These are phyloP conservation scores for Tyto alba DNA, from an alignment of 2,113 vertebrate genomes.

Conservation along the genomic window DNA sequence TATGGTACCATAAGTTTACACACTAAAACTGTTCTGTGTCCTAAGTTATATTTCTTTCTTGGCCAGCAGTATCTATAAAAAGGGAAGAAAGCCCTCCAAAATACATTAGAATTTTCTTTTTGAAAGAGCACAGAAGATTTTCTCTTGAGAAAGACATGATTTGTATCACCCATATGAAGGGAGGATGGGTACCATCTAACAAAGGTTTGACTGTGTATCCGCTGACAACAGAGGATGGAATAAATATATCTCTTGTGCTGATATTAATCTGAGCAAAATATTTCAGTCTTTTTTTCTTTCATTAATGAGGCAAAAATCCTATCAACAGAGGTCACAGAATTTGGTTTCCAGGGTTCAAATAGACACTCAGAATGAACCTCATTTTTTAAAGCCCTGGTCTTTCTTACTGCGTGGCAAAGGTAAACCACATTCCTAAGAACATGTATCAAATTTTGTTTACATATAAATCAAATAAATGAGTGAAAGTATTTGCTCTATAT, in stretches of 20 bases:
- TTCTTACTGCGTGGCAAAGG: not conserved
- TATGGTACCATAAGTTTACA: slow-evolving; percentile 8
- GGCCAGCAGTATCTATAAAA: not conserved
- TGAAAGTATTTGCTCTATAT: not conserved
- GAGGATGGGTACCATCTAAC: not conserved
- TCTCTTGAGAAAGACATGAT: not conserved
- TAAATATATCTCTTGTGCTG: slow-evolving; percentile 44
- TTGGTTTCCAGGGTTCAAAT: not conserved
- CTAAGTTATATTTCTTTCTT: slow-evolving; percentile 1
- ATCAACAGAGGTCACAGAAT: not conserved
- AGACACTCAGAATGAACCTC: not conserved
- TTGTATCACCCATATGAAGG: not conserved
- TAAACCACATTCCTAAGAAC: not conserved
- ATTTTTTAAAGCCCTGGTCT: not conserved
- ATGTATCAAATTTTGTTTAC: not conserved
- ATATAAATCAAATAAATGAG: not conserved
- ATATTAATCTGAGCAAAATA: slow-evolving; percentile 22
- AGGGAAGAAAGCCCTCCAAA: not conserved
- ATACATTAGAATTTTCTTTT: not conserved
- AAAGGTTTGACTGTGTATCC: slow-evolving; percentile 51
- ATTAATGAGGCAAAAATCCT: not conserved
- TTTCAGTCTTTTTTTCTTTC: not conserved
- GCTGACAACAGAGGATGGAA: slow-evolving; percentile 6
- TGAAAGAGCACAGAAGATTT: not conserved
- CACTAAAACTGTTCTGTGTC: slow-evolving; percentile 46